Conservation (phyloP, 1,140 invertebrate genomes). For the Zaprionus taronus region DNA sequence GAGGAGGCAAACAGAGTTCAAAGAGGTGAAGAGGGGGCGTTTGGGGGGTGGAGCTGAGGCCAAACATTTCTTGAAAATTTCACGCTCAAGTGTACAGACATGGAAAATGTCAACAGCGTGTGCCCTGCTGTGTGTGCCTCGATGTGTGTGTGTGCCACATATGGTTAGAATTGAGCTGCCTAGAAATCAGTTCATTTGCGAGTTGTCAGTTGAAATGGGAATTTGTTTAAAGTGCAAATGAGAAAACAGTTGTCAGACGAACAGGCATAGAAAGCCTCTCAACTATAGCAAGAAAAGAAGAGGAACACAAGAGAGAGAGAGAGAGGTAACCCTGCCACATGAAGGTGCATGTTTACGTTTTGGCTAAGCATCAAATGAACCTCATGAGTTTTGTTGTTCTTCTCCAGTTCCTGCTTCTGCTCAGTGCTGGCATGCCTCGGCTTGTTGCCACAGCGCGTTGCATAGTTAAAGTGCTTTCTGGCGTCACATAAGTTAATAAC, state of each 20-base stretch:
- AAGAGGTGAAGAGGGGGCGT: not conserved
- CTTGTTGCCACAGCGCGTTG: constrained; percentile 58
- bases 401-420: not conserved
- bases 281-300: constrained; percentile 13
- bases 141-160: constrained; percentile 43
- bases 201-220: constrained; percentile 44
- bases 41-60: not conserved
- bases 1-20: not conserved
- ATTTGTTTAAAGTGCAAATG: constrained; percentile 61
- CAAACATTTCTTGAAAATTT: constrained; percentile 56
- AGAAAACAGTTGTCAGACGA: constrained; percentile 30
- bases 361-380: constrained; percentile 27
- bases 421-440: constrained; percentile 49
- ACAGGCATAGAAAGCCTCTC: constrained; percentile 40
- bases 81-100: constrained; percentile 26
- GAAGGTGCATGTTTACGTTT: constrained; percentile 43
- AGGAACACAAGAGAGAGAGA: constrained; percentile 31
- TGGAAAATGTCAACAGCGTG: constrained; percentile 20
- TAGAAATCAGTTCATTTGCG: constrained; percentile 53
- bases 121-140: constrained; percentile 27
- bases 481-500: constrained; percentile 68
- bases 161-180: constrained; percentile 49
- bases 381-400: constrained; percentile 35
- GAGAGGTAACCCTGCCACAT: constrained; percentile 52
- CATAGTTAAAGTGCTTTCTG: constrained; percentile 57